Evolutionary conservation across 2,797 vertebrate species (phyloP), one percentile per base, ranked within the genome.

Genomic region (Naso thynnoides): DNA sequence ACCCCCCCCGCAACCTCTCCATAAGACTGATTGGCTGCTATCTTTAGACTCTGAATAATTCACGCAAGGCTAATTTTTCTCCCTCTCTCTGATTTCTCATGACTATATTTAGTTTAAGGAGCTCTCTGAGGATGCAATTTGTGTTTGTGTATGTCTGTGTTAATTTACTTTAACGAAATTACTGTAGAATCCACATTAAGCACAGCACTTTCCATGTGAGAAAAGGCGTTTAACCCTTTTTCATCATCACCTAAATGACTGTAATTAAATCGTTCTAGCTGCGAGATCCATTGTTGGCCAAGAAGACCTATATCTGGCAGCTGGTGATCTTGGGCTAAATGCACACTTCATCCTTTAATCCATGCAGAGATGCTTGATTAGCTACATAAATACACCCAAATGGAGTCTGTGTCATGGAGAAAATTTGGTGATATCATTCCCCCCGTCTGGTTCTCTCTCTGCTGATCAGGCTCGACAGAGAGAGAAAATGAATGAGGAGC

Each of bases 401-500:
- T 68, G 62, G 71, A 76, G 79, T 76, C 50, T 82, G 78, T 84
- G 70, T 85, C 78, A 83, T 72, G 85, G 73, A 76, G 26, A 83
- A 82, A 66, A 75, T 68, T n/a, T 73, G 47, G 80, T 55, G 50
- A 79, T 78, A 69, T 83, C 74, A 68, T 56, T 42, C 31, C 18
- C 27, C 29, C 18, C 19, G 14, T 63, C 49, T 60, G 57, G 14
- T 59, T 64, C 58, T 63, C 21, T 65, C 47, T 65, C 44, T 39
- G 29, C 57, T 70, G 68, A 36, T 71, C 65, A 91, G 97, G 97
- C 97, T 73, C 96, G 97, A 31, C 97, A 99, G 90, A 84, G 97
- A 67, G 97, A 98, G 92, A 98, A 98, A 94, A 99, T 98, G 97
- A 99, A 99, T 0, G 97, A 99, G 86, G 97, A 98, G 82, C 97